Base-by-base conservation (phyloP, 2,113 vertebrate species). In the Oncorhynchus mykiss region DNA sequence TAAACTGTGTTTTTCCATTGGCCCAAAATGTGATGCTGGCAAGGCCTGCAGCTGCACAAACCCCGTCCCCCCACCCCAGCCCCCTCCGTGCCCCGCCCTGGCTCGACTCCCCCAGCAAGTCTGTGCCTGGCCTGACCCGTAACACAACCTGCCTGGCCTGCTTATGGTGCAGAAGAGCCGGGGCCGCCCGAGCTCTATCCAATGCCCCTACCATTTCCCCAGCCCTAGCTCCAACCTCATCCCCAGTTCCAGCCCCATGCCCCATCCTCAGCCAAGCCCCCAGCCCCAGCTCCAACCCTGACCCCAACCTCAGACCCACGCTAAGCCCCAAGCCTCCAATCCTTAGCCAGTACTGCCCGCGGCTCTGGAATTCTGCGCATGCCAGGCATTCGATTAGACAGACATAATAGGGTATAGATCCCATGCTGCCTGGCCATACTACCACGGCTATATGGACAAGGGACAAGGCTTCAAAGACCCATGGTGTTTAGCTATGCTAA, bases 1-100 rank as follows among this genome's bases (percentile, higher is more conserved):
- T 89, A 88, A 92, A 93, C 90, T 87, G 88, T 92, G 94, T 85
- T 92, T 93, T 93, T 93, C 82, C 89, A 48, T 71, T 88, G 88
- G 89, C 91, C 91, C 57, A 2, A 74, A 90, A 90, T 6, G 29
- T 84, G 81, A 88, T 93, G 92, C 88, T 93, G 92, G 91, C 92
- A 92, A 65, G 78, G 78, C 69, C 75, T 84, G 76, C 82, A 84
- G 80, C 86, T 87, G 80, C 83, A 84, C 91, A 88, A 78, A 76
- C 12, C 79, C 5, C 77, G 68, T 74, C 73, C 65, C 79, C 67
- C 64, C 34, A 57, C 67, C 51, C 69, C 73, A 49, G 69, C 72
- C 22, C 29, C 5, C 65, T 67, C 71, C 65, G 78, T 45, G 11
- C 75, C 66, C 67, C 74, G 1, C 86, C 87, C 80, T 73, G 2